Conservation (phyloP, 2,797 vertebrate species). For the Semaprochilodus insignis region DNA sequence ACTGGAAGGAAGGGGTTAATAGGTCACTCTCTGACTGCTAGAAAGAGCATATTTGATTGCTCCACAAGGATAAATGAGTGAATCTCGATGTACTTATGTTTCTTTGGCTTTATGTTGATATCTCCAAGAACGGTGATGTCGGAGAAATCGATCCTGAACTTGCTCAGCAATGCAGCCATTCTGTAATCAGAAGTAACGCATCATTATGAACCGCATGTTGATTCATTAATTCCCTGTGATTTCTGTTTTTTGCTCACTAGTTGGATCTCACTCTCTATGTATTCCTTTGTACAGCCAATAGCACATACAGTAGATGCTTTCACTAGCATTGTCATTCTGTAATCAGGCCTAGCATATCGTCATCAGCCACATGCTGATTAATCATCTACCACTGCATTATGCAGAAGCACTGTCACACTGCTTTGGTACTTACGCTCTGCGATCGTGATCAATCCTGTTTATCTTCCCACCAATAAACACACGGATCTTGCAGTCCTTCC, state of each 20-base stretch:
- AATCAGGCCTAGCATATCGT: neutral
- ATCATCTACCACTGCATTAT: neutral
- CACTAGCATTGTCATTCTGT: neutral
- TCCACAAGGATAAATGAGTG: neutral
- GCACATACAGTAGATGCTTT: neutral
- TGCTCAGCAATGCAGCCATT: constrained; percentile 96
- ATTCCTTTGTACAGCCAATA: neutral
- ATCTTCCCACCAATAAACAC: constrained; percentile 98
- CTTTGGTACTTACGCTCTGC: constrained; percentile 89
- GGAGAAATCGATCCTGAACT: constrained; percentile 97
- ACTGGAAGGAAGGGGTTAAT: constrained; percentile 67
- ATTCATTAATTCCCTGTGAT: no score
- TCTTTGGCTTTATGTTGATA: constrained; percentile 97
- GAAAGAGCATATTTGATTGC: neutral
- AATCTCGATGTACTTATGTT: constrained; percentile 85
- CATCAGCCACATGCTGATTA: neutral
- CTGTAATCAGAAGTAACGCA: constrained; percentile 69
- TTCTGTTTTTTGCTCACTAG: no score
- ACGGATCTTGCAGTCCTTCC: constrained; percentile 96
- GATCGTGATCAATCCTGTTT: constrained; percentile 97
- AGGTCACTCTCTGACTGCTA: neutral
- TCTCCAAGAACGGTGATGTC: constrained; percentile 97
- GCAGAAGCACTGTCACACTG: neutral
- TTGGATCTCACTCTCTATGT: neutral
- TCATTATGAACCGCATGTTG: neutral